Base-by-base conservation (phyloP, 2,888 invertebrate species). In the Drosophila nigritarsus region DNA sequence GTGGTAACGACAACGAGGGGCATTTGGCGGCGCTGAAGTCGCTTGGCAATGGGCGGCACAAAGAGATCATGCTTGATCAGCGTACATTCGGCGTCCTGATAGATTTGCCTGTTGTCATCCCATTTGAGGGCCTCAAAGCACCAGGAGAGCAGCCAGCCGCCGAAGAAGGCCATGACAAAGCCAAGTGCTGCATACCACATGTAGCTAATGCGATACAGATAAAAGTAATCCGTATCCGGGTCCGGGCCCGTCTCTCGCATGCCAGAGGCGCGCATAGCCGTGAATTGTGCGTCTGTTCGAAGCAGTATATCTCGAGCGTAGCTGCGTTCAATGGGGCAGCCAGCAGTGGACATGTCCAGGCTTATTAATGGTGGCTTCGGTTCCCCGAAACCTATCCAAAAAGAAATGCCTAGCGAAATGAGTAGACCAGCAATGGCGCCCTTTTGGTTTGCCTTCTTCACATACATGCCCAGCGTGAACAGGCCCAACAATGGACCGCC, bases 401-500 rank as follows among this genome's bases (percentile, higher is more conserved):
- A 94, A 2, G 96, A 95, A 61, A 97, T 90, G 0, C 94, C 93
- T 70, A 98, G 94, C 0, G 97, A 96, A 7, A 93, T 86, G 0
- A 95, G 55, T 3, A 97, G 92, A 0, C 96, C 97, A 15, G 94
- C 86, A 13, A 96, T 93, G 0, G 95, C 96, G 34, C 98, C 98
- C 92, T 93, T 94, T 92, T 97, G 95, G 90, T 96, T 97, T 7
- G 96, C 95, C 61, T 93, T 94, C 18, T 96, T 95, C 45, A 96
- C 95, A 78, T 96, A 95, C 96, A 98, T 97, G 80, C 98, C 98
- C 34, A 98, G 93, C 0, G 97, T 96, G 91, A 98, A 98, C 2
- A 98, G 93, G 0, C 96, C 98, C 30, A 98, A 93, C n/a, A 98
- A 92, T 0, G 98, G 98, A 0, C 98, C 98, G 0, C 98, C 98